phyloP scores from a whole-genome alignment of 2,888 invertebrate species.

The Unio pictorum region DNA sequence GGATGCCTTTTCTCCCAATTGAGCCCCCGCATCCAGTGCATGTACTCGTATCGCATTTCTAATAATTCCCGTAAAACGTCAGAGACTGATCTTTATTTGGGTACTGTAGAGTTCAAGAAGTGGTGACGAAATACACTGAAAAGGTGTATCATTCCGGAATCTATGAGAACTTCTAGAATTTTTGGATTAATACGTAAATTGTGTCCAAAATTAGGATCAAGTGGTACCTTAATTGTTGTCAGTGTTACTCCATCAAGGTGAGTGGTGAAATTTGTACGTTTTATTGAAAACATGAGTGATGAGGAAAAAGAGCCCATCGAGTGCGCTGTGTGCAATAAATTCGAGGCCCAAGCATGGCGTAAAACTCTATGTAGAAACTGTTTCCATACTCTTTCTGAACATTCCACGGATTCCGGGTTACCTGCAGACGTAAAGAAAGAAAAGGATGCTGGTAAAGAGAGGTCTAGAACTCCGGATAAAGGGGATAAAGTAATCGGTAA shows the following conservation, averaged over 20 bases:
- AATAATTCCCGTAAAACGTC: too few species aligned
- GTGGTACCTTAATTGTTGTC: background rate
- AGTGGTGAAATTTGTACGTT: constrained; percentile 12
- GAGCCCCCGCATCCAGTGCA: too few species aligned
- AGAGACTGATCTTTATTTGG: constrained; percentile 16
- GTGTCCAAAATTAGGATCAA: too few species aligned
- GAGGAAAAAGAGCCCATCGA: constrained; percentile 20
- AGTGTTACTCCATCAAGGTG: background rate
- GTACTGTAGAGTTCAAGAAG: constrained; percentile 23
- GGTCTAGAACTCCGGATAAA: constrained; percentile 9
- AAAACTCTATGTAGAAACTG: constrained; percentile 71
- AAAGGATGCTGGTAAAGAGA: constrained; percentile 7
- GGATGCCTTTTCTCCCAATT: too few species aligned
- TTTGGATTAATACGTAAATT: too few species aligned
- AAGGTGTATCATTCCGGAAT: constrained; percentile 2
- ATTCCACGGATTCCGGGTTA: constrained; percentile 23
- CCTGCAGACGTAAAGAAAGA: constrained; percentile 6
- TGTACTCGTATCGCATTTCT: too few species aligned
- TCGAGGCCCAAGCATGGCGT: constrained; percentile 72
- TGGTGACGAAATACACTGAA: constrained; percentile 45
- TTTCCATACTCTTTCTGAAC: constrained; percentile 64
- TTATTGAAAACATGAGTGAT: constrained; percentile 27
- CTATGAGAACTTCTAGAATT: too few species aligned
- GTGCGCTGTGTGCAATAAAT: constrained; percentile 54
- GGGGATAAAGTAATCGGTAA: constrained; percentile 5